These are phyloP conservation scores for Leptopilina drosophilae DNA, from an alignment of 2,888 invertebrate genomes.

Conservation along the genomic window DNA sequence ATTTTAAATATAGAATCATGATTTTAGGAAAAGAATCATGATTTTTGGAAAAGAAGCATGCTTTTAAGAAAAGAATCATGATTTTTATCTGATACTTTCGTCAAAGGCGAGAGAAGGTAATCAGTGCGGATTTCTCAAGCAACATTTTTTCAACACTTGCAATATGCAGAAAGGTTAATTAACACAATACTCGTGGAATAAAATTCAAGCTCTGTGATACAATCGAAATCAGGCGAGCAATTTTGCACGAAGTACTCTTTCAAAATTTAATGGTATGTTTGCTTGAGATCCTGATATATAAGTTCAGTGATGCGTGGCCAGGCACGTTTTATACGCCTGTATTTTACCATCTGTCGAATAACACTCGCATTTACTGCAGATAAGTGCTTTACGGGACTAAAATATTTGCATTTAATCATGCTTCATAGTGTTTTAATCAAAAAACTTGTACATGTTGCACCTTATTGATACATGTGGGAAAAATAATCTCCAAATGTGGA, in stretches of 20 bases:
- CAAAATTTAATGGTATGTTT: slow-evolving; percentile 39
- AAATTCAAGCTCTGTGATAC: slow-evolving; percentile 1
- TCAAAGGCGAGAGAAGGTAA: too few species aligned
- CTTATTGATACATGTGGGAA: too few species aligned
- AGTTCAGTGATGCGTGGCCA: slow-evolving; percentile 31
- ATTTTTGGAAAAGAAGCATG: too few species aligned
- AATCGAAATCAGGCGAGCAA: slow-evolving; percentile 23
- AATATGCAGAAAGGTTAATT: slow-evolving; percentile 13
- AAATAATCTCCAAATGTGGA: background rate
- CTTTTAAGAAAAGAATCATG: too few species aligned
- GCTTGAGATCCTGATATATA: slow-evolving; percentile 39
- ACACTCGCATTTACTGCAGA: slow-evolving; percentile 22
- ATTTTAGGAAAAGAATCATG: too few species aligned
- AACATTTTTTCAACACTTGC: slow-evolving; percentile 1
- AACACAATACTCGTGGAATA: slow-evolving; percentile 25
- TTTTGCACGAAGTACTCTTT: slow-evolving; percentile 36
- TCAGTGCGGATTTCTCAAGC: background rate
- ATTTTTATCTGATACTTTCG: too few species aligned
- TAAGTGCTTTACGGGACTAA: slow-evolving; percentile 29
- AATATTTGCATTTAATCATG: slow-evolving; percentile 35
- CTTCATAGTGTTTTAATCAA: background rate
- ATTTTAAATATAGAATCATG: too few species aligned
- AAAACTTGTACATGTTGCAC: background rate
- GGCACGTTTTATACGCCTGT: slow-evolving; percentile 28
- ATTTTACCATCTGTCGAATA: slow-evolving; percentile 38